Conservation (phyloP, 2,888 invertebrate species). For the Tachina fera region DNA sequence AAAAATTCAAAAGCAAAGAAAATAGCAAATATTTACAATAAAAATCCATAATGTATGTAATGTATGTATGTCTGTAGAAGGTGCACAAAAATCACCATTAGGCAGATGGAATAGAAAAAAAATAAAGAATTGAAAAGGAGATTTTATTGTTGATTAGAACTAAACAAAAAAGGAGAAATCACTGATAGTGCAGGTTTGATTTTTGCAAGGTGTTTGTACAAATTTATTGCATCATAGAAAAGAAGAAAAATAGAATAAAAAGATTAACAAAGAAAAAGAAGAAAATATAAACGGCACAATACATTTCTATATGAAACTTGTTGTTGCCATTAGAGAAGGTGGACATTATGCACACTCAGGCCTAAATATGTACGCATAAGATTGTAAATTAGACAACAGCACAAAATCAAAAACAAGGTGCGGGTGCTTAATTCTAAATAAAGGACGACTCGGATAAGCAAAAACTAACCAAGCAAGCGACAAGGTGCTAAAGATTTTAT, state of each 20-base stretch:
- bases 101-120: conserved; percentile 61
- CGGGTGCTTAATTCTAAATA: conserved; percentile 52
- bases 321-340: conserved; percentile 13
- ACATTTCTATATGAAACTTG: conserved; percentile 9
- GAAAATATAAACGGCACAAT: background rate
- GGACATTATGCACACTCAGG: conserved; percentile 29
- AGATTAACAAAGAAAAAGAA: background rate
- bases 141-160: conserved; percentile 41
- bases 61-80: background rate
- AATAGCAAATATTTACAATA: background rate
- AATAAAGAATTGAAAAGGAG: too few relatives aligned
- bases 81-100: conserved; percentile 55
- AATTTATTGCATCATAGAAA: conserved; percentile 66
- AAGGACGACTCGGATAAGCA: background rate
- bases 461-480: conserved; percentile 7
- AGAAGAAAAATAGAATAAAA: conserved; percentile 8
- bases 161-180: conserved; percentile 37
- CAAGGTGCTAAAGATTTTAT: conserved; percentile 66
- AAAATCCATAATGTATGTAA: conserved; percentile 17
- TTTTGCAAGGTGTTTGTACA: conserved; percentile 66
- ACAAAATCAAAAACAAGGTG: conserved; percentile 48
- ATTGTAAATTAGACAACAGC: conserved; percentile 34
- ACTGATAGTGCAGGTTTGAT: conserved; percentile 1
- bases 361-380: background rate
- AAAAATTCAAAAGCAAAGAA: conserved; percentile 1